Evolutionary conservation across 2,888 invertebrate genomes (phyloP).

Genomic region (Gisinianus flammeolus): DNA sequence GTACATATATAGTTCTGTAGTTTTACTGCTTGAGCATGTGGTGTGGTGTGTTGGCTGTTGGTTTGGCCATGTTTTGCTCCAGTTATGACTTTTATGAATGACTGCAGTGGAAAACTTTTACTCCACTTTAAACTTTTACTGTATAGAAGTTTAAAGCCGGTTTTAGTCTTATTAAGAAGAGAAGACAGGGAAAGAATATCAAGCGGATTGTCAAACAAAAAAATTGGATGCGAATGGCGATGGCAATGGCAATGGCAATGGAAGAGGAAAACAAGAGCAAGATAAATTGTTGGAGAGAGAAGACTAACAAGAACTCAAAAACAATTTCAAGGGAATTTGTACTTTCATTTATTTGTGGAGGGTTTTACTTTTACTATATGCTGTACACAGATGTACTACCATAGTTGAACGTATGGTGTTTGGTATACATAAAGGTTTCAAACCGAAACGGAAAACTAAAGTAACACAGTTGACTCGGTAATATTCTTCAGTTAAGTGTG

Average conservation of each 20-base stretch:
- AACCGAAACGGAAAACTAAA: too few species aligned
- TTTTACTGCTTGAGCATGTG: too few species aligned
- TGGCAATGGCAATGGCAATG: too few species aligned
- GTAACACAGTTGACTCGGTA: too few species aligned
- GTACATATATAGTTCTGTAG: too few species aligned
- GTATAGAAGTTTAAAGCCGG: too few species aligned
- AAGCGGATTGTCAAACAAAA: neutral
- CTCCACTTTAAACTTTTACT: too few species aligned
- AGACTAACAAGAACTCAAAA: too few species aligned
- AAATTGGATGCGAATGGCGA: neutral
- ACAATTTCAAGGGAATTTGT: neutral
- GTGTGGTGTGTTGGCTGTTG: neutral
- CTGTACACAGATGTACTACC: too few species aligned
- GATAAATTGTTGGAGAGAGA: neutral
- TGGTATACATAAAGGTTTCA: too few species aligned
- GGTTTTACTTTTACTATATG: neutral
- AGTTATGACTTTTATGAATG: neutral
- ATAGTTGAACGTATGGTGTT: too few species aligned
- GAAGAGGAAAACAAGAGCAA: neutral
- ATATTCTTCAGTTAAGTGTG: conserved; percentile 12
- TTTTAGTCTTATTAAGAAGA: neutral
- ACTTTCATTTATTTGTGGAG: neutral
- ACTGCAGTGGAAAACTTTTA: too few species aligned
- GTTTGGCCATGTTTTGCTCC: neutral
- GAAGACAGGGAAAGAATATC: neutral